Conservation (phyloP, 1,140 invertebrate genomes). For the Drosophila yakuba region DNA sequence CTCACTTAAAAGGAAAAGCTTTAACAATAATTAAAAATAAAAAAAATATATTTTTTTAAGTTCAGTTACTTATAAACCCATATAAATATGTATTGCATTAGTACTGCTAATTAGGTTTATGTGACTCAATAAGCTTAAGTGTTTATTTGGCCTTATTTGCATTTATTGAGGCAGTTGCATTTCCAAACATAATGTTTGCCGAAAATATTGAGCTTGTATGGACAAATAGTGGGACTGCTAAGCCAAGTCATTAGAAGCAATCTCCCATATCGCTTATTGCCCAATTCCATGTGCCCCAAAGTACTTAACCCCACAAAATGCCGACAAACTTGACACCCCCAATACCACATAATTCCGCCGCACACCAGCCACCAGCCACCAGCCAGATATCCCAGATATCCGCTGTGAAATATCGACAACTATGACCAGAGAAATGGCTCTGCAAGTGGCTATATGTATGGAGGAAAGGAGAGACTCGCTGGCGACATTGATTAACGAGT, state of each 20-base stretch:
- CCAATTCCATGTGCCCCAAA: not conserved
- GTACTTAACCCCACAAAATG: conserved; percentile 13
- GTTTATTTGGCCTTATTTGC: too few relatives aligned
- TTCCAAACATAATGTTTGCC: too few relatives aligned
- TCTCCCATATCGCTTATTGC: not conserved
- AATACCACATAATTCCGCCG: conserved; percentile 14
- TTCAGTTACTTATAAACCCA: too few relatives aligned
- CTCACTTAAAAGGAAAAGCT: not conserved
- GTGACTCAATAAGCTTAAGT: too few relatives aligned
- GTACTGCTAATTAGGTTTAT: too few relatives aligned
- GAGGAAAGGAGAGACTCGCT: conserved; percentile 13
- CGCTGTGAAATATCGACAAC: conserved; percentile 4
- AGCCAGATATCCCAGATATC: conserved; percentile 10
- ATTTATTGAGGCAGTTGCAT: too few relatives aligned
- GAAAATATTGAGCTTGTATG: not conserved
- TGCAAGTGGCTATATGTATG: not conserved
- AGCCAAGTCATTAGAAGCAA: not conserved
- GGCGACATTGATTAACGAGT: conserved; percentile 73
- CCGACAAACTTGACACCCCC: conserved; percentile 7
- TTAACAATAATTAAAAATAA: too few relatives aligned
- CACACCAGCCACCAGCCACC: not conserved
- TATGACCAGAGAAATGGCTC: not conserved
- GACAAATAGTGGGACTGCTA: not conserved
- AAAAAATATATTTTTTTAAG: too few relatives aligned
- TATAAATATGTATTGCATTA: too few relatives aligned